These are phyloP conservation scores for Athalia rosae DNA, from an alignment of 2,888 invertebrate species.

Conservation along the genomic window DNA sequence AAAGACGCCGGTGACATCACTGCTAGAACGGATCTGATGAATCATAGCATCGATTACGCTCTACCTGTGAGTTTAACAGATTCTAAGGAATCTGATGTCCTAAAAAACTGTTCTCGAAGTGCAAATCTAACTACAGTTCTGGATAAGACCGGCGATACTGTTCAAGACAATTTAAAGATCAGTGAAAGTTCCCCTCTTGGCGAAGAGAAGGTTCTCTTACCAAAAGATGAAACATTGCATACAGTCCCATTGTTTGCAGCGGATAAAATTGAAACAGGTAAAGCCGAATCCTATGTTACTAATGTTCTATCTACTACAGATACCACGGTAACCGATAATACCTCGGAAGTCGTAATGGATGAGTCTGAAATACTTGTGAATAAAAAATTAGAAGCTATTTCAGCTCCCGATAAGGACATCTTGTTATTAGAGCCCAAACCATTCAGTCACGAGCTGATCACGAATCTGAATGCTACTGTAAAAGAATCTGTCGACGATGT, in stretches of 20 bases:
- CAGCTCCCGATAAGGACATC: constrained; percentile 56
- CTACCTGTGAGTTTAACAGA: neutral
- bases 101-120: neutral
- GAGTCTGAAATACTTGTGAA: constrained; percentile 60
- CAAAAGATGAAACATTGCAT: constrained; percentile 73
- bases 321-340: neutral
- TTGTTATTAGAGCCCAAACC: constrained; percentile 61
- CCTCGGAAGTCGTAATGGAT: constrained; percentile 38
- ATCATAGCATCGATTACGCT: constrained; percentile 7
- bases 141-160: neutral
- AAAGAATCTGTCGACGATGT: constrained; percentile 1
- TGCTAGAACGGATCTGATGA: constrained; percentile 7
- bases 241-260: neutral
- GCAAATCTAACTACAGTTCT: neutral
- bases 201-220: neutral
- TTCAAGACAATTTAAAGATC: neutral
- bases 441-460: constrained; percentile 49
- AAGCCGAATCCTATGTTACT: neutral
- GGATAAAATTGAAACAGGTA: neutral
- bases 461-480: neutral
- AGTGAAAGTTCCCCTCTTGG: neutral
- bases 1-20: neutral
- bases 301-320: constrained; percentile 6
- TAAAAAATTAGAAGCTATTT: constrained; percentile 55
- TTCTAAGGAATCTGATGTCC: neutral